Percentiles rank a stretch among this genome's conserved stretches.
Evolutionary conservation across 2,888 invertebrate species (phyloP).

Genomic region (Mamestra brassicae): DNA sequence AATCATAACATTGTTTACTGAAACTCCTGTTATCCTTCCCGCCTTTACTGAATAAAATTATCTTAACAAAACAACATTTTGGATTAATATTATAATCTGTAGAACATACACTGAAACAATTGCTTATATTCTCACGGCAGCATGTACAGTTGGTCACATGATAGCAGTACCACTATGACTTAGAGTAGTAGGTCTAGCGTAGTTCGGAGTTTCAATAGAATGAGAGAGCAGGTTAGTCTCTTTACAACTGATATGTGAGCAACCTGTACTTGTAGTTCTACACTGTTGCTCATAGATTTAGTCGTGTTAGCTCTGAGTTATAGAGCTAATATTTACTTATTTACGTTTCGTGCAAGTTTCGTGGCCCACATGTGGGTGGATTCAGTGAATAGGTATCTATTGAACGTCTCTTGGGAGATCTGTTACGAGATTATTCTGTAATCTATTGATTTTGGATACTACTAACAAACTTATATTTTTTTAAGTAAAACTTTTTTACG

Average conservation of each 20-base stretch:
- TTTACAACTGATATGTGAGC: neutral
- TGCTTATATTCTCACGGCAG: neutral
- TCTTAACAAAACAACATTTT: slow-evolving; percentile 9
- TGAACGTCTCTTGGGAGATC: neutral
- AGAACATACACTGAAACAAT: slow-evolving; percentile 6
- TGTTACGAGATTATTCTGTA: neutral
- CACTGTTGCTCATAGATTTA: slow-evolving; percentile 2
- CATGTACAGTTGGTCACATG: neutral
- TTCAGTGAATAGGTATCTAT: neutral
- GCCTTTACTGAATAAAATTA: neutral
- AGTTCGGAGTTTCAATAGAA: no score
- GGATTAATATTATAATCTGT: slow-evolving; percentile 13
- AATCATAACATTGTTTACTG: slow-evolving; percentile 23
- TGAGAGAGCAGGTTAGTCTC: neutral
- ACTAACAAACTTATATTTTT: neutral
- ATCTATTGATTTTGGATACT: neutral
- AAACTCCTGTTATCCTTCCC: neutral
- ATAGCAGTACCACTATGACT: no score
- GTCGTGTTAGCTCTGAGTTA: neutral
- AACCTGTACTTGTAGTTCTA: neutral
- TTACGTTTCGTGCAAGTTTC: neutral
- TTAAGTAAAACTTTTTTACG: no score
- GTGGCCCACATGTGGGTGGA: neutral
- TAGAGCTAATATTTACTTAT: slow-evolving; percentile 10
- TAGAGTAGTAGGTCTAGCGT: no score